Conservation (phyloP, 2,113 vertebrate species). For the Sterna hirundo region DNA sequence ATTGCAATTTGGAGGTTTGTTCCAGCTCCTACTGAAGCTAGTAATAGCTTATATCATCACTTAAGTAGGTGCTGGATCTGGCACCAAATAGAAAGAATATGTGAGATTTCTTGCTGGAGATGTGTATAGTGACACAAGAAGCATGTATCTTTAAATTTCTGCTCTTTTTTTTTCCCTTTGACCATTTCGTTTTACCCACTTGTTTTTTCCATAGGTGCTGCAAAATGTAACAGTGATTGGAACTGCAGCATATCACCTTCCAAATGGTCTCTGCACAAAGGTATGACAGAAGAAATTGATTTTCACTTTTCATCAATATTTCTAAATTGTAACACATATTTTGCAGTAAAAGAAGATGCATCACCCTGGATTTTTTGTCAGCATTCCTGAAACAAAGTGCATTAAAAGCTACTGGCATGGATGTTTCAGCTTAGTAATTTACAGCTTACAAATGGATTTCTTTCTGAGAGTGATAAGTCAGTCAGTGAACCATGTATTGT, state of each 20-base stretch:
- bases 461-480: constrained; percentile 2
- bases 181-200: not conserved
- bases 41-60: not conserved
- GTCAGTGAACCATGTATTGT: not conserved
- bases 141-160: not conserved
- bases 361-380: not conserved
- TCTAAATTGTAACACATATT: constrained; percentile 38
- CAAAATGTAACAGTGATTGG: constrained; percentile 9
- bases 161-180: not conserved
- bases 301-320: constrained; percentile 62
- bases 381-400: constrained; percentile 21
- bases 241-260: not conserved
- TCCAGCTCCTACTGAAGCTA: not conserved
- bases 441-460: not conserved
- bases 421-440: constrained; percentile 30
- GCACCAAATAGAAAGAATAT: not conserved
- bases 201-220: not conserved
- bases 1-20: not conserved
- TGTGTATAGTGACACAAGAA: not conserved
- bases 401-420: not conserved
- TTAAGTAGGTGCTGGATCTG: not conserved
- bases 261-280: constrained; percentile 32
- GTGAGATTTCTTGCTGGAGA: not conserved
- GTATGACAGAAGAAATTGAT: constrained; percentile 56
- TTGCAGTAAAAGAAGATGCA: constrained; percentile 27